A percentile compares a stretch with the other conserved stretches of the same genome.
phyloP scores from a whole-genome alignment of 1,140 invertebrate species.

The Pogonus chalceus region DNA sequence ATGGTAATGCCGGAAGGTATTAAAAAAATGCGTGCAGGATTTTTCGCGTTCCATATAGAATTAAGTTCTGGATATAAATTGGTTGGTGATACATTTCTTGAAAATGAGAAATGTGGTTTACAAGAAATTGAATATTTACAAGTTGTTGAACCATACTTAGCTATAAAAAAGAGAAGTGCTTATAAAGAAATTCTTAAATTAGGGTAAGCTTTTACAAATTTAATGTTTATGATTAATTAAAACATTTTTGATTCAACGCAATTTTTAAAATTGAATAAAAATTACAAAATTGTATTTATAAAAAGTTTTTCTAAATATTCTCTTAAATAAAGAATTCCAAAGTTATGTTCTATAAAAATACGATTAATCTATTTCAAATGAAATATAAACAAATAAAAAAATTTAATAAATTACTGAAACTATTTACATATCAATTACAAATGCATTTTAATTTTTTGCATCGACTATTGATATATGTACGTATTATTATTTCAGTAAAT shows the following conservation, averaged over 20 bases:
- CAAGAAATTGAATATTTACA: slow-evolving; percentile 47
- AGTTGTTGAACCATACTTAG: slow-evolving; percentile 42
- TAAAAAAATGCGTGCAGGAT: slow-evolving; percentile 39
- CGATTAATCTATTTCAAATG: too few species aligned
- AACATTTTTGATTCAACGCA: neutral
- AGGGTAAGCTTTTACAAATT: slow-evolving; percentile 37
- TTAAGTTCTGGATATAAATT: slow-evolving; percentile 45
- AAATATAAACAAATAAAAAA: too few species aligned
- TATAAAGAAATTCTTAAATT: slow-evolving; percentile 49
- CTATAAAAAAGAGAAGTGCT: slow-evolving; percentile 43
- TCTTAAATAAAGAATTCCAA: slow-evolving; percentile 23
- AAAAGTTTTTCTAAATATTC: too few species aligned
- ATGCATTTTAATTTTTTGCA: too few species aligned
- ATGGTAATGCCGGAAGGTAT: slow-evolving; percentile 45
- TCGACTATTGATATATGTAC: too few species aligned
- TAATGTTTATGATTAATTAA: slow-evolving; percentile 4
- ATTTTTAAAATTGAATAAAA: neutral
- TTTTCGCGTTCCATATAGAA: slow-evolving; percentile 54
- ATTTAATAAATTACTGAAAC: too few species aligned
- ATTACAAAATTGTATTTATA: too few species aligned
- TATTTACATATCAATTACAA: too few species aligned
- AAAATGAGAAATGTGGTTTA: slow-evolving; percentile 53
- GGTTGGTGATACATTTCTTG: slow-evolving; percentile 47
- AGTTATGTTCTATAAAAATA: too few species aligned
- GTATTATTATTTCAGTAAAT: too few species aligned